These are phyloP conservation scores for Conus canariensis DNA, from an alignment of 2,888 invertebrate genomes.

Conservation along the genomic window DNA sequence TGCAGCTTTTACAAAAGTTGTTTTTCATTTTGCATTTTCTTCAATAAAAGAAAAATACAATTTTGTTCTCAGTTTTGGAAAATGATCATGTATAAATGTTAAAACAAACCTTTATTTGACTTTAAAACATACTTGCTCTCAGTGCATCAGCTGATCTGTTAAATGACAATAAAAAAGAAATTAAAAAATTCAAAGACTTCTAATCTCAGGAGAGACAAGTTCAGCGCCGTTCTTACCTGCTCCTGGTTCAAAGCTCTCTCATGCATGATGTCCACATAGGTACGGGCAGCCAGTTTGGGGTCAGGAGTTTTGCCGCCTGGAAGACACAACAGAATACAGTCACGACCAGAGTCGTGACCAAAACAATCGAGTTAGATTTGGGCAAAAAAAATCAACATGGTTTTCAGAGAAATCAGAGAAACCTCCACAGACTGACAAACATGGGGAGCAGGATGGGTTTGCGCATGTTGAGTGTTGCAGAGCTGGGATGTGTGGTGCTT, in stretches of 20 bases:
- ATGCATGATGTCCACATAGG: constrained; percentile 98
- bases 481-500: neutral
- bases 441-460: neutral
- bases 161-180: too few relatives aligned
- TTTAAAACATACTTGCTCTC: too few relatives aligned
- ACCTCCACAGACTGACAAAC: constrained; percentile 26
- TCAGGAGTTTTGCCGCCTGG: constrained; percentile 99
- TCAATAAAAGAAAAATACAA: too few relatives aligned
- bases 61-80: too few relatives aligned
- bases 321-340: constrained; percentile 77
- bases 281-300: constrained; percentile 88
- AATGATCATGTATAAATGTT: too few relatives aligned
- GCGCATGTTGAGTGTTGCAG: neutral
- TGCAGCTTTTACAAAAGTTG: too few relatives aligned
- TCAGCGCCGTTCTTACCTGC: constrained; percentile 84
- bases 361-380: constrained; percentile 9
- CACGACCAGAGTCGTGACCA: constrained; percentile 66
- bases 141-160: too few relatives aligned
- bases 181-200: too few relatives aligned
- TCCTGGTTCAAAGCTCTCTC: constrained; percentile 95
- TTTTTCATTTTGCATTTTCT: too few relatives aligned
- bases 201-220: too few relatives aligned
- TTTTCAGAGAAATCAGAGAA: neutral
- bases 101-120: too few relatives aligned
- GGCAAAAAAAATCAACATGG: neutral